Base-by-base conservation (phyloP, 1,140 invertebrate species). In the Danaus plexippus region DNA sequence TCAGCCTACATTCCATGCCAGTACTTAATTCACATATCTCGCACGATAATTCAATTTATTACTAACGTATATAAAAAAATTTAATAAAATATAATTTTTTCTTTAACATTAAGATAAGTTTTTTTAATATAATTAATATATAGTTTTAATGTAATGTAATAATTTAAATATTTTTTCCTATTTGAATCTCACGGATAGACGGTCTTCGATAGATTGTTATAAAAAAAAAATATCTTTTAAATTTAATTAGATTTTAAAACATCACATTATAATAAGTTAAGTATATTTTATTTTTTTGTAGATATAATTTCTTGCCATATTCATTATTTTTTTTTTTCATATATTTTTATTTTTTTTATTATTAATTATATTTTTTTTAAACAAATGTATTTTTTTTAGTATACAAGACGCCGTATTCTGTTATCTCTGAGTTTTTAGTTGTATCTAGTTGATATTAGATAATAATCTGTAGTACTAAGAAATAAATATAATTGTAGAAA, bases 21-120 rank as follows among this genome's bases (percentile, higher is more conserved):
- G 75, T 77, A 77, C 75, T 77, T 77, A 77, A 77, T 67, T 77
- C 75, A 55, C 48, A 18, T 22, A 7, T n/a, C 12, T 15, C 40
- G n/a, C 44, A 48, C 22, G 10, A 55, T 43, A 53, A 53, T 53
- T 45, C 11, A 43, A 9, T 50, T 59, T 52, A 64, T 49, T 51
- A 50, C 47, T 58, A 61, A 47, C 44, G 54, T 55, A 43, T 51
- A 18, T 59, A 54, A 46, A 46, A 41, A 11, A 11, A 10, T 15
- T 11, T 45, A 49, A 32, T 8, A 12, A 18, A 40, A 11, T 32
- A 3, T 13, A 43, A 47, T 7, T 22, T 13, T 44, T 11, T 46
- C 40, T 44, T 15, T 44, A 15, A 10, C 3, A 53, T 43, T 53
- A 53, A 47, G 51, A 2, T 52, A 52, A 53, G 12, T 40, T 40